A percentile compares a stretch with the other conserved stretches of the same genome.
These are phyloP conservation scores for Acrossocheilus wenchowensis DNA, from an alignment of 2,797 vertebrate species.

Conservation along the genomic window DNA sequence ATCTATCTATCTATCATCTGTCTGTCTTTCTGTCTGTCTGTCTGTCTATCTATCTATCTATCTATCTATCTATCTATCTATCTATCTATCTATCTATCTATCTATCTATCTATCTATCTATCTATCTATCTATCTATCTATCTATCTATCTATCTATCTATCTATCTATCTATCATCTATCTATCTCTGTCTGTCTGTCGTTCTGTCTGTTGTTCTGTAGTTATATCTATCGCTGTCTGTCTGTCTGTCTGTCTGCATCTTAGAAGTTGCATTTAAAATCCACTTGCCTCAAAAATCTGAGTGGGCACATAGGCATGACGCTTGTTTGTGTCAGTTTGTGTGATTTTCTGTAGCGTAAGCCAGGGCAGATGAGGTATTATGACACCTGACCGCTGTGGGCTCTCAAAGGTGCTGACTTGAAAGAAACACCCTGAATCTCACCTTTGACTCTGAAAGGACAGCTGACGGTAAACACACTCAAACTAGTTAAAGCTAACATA, in stretches of 20 bases:
- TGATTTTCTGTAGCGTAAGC: conserved; percentile 50
- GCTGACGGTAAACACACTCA: conserved; percentile 52
- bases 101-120: too few species aligned
- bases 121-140: too few species aligned
- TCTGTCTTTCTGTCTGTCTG: too few species aligned
- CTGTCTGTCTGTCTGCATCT: neutral
- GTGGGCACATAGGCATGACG: neutral
- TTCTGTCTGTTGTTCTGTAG: too few species aligned
- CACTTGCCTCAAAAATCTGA: neutral
- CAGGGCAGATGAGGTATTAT: conserved; percentile 48
- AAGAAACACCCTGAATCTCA: conserved; percentile 66
- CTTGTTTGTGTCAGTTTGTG: neutral
- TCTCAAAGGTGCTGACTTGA: conserved; percentile 63
- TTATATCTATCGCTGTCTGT: too few species aligned
- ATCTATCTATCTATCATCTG: too few species aligned
- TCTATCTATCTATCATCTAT: neutral
- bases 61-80: too few species aligned
- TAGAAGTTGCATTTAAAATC: neutral
- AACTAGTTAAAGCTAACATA: conserved; percentile 51
- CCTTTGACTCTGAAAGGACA: conserved; percentile 66
- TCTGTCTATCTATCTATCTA: too few species aligned
- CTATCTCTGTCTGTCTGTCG: too few species aligned
- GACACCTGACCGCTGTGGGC: conserved; percentile 58
- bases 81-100: too few species aligned
- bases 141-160: neutral